Base-by-base conservation (phyloP, 2,113 vertebrate species). In the Pongo pygmaeus region DNA sequence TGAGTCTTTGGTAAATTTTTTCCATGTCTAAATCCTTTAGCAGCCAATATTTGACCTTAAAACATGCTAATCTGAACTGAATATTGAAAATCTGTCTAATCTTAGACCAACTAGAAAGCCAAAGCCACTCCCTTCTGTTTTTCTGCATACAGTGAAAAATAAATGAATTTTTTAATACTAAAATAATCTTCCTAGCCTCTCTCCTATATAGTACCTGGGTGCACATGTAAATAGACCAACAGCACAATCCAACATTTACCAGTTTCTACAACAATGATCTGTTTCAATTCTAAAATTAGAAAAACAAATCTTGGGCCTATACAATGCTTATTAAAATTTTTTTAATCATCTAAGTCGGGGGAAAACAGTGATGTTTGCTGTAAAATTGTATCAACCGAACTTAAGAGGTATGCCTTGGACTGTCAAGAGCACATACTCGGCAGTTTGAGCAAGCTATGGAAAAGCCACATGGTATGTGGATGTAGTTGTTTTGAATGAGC, bases 31-130 rank as follows among this genome's bases (percentile, higher is more conserved):
- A 89, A 14, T 32, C 10, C 59, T 89, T 52, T 92, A 13, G 20
- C 4, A 48, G 9, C 48, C 61, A 91, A 89, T 77, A n/a, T 64
- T 72, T 2, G 61, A 94, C 13, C 72, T 93, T 92, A 80, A 48
- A 87, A 91, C 25, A 79, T 86, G 50, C 55, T 25, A 23, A 22
- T 84, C 32, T 75, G 55, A 96, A 77, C 32, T 91, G 43, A 96
- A 87, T 93, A 94, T 48, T 84, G 40, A 88, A 75, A 6, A 91
- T 93, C 40, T 94, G 64, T 94, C 85, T 93, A 96, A 88, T 81
- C 77, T 97, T 55, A 93, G 70, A 90, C 46, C 57, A 95, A 91
- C 70, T 94, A 25, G 20, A 50, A 97, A 91, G 22, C 13, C 55
- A 96, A 95, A 96, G 48, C 67, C 55, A 70, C 11, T 81, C 50